A percentile compares a stretch with the other conserved stretches of the same genome.
Conservation (phyloP, 2,113 vertebrate species). For the Pituophis catenifer region DNA sequence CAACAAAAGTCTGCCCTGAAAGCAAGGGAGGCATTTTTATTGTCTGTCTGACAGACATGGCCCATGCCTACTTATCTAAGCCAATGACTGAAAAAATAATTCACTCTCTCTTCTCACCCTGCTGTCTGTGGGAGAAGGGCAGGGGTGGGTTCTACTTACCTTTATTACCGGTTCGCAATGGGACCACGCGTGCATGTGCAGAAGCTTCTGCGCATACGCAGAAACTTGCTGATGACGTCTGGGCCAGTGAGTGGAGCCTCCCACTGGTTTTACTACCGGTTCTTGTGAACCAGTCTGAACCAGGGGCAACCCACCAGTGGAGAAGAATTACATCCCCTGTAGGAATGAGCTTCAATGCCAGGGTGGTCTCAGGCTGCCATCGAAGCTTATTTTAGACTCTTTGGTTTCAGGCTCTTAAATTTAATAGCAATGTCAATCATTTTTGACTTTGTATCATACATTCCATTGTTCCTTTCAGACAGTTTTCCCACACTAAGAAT, state of each 20-base stretch:
- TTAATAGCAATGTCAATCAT: background rate
- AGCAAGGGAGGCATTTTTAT: background rate
- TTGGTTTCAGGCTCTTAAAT: background rate
- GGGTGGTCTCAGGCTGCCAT: background rate
- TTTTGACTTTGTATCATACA: background rate
- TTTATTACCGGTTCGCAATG: too few relatives aligned
- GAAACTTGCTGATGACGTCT: too few relatives aligned
- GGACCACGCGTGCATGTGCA: too few relatives aligned
- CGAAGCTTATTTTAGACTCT: background rate
- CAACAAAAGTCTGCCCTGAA: slow-evolving; percentile 22
- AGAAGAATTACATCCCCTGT: too few relatives aligned
- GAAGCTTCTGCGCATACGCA: too few relatives aligned
- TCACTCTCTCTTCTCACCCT: background rate
- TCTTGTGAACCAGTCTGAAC: too few relatives aligned
- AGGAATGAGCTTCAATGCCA: background rate
- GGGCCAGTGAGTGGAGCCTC: too few relatives aligned
- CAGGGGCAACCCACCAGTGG: too few relatives aligned
- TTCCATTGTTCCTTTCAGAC: background rate
- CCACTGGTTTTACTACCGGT: too few relatives aligned
- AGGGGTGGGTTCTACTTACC: too few relatives aligned
- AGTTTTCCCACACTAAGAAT: background rate
- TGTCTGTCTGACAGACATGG: slow-evolving; percentile 39
- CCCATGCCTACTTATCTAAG: slow-evolving; percentile 41
- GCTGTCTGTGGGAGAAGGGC: background rate
- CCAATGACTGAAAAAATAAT: background rate